Evolutionary conservation across 2,113 vertebrate genomes (phyloP).

Genomic region (Mugil cephalus): DNA sequence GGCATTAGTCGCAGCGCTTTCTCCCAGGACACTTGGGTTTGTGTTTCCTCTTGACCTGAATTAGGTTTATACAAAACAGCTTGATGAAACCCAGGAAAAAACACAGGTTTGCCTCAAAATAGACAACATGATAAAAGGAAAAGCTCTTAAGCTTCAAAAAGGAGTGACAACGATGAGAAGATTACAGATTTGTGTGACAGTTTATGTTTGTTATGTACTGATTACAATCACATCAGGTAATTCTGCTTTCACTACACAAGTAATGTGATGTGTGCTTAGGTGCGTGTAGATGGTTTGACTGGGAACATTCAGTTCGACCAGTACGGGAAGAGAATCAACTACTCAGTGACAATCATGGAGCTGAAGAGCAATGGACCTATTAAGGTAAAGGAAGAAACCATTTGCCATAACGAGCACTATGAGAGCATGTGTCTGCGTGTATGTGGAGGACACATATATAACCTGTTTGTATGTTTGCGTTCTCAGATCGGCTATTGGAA

Average conservation of each 20-base stretch:
- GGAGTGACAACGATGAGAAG: too few relatives aligned
- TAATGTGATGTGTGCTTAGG: constrained; percentile 78
- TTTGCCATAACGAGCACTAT: background rate
- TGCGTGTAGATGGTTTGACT: constrained; percentile 94
- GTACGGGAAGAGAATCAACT: constrained; percentile 96
- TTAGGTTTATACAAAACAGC: too few relatives aligned
- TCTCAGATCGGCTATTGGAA: constrained; percentile 97
- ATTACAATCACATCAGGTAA: background rate
- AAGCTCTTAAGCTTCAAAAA: too few relatives aligned
- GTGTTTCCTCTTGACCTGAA: too few relatives aligned
- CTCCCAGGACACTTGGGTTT: too few relatives aligned
- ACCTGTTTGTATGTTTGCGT: constrained; percentile 13
- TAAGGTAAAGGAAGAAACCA: constrained; percentile 86
- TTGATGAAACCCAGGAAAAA: too few relatives aligned
- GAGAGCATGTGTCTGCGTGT: background rate
- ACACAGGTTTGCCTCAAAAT: too few relatives aligned
- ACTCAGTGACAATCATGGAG: constrained; percentile 96
- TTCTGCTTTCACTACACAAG: background rate
- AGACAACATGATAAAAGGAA: too few relatives aligned
- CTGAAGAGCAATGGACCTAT: constrained; percentile 95
- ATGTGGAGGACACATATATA: background rate
- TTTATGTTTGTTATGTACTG: too few relatives aligned
- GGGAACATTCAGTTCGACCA: constrained; percentile 98
- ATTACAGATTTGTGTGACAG: too few relatives aligned
- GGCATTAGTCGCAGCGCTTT: too few relatives aligned